These are phyloP conservation scores for Anseranas semipalmata DNA, from an alignment of 2,113 vertebrate genomes.

Conservation along the genomic window DNA sequence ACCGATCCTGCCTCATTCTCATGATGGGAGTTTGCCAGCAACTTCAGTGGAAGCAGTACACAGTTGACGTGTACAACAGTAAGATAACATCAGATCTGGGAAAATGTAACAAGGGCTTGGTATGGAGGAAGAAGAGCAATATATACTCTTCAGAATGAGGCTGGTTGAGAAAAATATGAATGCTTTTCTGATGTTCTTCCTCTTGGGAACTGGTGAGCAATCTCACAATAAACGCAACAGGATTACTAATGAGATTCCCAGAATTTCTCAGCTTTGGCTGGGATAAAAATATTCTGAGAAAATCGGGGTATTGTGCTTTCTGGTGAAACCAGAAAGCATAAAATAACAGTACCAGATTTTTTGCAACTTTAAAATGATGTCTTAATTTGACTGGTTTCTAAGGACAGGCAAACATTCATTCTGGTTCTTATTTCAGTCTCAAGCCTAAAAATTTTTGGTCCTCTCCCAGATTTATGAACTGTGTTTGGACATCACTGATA, in stretches of 20 bases:
- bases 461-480: neutral
- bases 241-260: constrained; percentile 55
- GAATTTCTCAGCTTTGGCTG: constrained; percentile 46
- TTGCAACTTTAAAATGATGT: neutral
- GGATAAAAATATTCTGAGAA: constrained; percentile 43
- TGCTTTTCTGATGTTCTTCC: constrained; percentile 36
- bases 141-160: neutral
- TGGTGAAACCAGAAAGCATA: constrained; percentile 35
- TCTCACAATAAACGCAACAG: constrained; percentile 43
- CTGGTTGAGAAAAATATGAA: constrained; percentile 3
- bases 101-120: neutral
- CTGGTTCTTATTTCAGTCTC: neutral
- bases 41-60: neutral
- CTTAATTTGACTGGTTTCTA: constrained; percentile 18
- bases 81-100: constrained; percentile 24
- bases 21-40: neutral
- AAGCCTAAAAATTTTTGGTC: neutral
- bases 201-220: constrained; percentile 34
- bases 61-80: neutral
- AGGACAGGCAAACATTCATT: neutral
- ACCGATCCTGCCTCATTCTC: neutral
- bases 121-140: neutral
- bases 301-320: constrained; percentile 38
- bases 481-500: neutral
- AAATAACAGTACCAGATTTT: constrained; percentile 38